Percentiles rank a stretch among this genome's conserved stretches.
Conservation (phyloP, 2,888 invertebrate genomes). For the Cantharis flavilabris region DNA sequence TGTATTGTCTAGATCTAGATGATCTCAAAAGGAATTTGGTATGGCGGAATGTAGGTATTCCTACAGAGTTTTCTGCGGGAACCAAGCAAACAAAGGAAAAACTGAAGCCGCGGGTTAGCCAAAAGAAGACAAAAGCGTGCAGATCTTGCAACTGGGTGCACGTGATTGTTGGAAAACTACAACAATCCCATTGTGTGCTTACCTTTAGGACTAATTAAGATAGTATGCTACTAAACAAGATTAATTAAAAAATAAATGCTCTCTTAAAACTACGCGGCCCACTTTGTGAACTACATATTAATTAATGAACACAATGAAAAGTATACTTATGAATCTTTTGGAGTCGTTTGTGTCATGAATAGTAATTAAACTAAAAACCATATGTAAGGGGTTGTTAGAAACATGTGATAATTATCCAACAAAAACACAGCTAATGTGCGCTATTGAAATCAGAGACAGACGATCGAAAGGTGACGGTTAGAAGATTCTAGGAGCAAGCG, state of each 20-base stretch:
- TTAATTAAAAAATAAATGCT: neutral
- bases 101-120: neutral
- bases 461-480: constrained; percentile 17
- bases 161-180: neutral
- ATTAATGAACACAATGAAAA: neutral
- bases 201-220: neutral
- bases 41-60: neutral
- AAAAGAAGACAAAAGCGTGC: neutral
- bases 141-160: neutral
- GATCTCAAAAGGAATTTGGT: no score
- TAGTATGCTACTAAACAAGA: neutral
- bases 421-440: neutral
- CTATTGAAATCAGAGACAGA: constrained; percentile 2
- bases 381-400: neutral
- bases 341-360: neutral
- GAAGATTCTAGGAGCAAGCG: constrained; percentile 38
- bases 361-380: neutral
- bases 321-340: neutral
- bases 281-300: neutral
- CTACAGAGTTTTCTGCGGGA: neutral
- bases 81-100: neutral
- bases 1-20: no score
- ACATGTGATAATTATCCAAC: neutral
- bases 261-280: neutral
- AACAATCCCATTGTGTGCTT: neutral